These are phyloP conservation scores for Procambarus clarkii DNA, from an alignment of 1,140 invertebrate genomes.

Conservation along the genomic window DNA sequence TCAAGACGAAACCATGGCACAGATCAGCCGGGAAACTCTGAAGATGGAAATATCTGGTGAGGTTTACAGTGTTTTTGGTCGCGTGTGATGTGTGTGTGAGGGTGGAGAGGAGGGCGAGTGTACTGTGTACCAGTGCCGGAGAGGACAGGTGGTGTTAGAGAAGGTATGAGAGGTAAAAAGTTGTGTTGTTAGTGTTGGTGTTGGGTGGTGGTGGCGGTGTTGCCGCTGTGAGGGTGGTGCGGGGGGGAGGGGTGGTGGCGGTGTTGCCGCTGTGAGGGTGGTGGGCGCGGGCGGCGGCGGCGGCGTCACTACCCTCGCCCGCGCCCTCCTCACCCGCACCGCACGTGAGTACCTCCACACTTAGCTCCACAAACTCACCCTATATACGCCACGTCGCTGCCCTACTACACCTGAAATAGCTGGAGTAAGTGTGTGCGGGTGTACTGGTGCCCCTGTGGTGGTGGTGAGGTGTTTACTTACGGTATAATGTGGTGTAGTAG, in stretches of 20 bases:
- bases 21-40: conserved; percentile 66
- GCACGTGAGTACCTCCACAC: neutral
- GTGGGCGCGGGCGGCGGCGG: neutral
- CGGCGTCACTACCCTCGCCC: conserved; percentile 29
- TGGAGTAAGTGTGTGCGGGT: neutral
- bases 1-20: conserved; percentile 50
- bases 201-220: conserved; percentile 36
- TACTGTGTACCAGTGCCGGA: neutral
- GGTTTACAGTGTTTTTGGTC: neutral
- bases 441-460: neutral
- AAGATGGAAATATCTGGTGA: conserved; percentile 49
- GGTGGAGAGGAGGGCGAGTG: neutral
- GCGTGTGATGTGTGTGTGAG: neutral
- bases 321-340: neutral
- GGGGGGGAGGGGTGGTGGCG: neutral
- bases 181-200: neutral
- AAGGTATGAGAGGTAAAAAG: neutral
- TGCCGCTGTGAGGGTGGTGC: neutral
- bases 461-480: conserved; percentile 31
- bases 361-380: neutral
- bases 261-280: neutral
- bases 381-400: neutral
- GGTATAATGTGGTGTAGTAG: neutral
- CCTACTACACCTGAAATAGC: neutral
- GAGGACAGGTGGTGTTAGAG: conserved; percentile 17